Conservation (phyloP, 2,113 vertebrate species). For the Alces alces region DNA sequence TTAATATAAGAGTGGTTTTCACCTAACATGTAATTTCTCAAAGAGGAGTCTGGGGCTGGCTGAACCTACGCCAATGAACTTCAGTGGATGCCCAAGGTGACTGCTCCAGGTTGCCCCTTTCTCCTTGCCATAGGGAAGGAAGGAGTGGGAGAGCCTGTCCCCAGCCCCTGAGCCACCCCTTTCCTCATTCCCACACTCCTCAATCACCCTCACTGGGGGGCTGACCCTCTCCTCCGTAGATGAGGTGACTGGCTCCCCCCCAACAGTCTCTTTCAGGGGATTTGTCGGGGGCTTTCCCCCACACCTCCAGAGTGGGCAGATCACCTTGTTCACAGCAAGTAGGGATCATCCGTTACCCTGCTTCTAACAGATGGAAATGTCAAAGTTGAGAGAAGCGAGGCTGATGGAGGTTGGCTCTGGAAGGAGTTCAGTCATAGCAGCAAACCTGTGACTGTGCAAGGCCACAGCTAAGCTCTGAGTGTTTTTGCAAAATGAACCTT, state of each 20-base stretch:
- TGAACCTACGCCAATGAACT: neutral
- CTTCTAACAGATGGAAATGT: neutral
- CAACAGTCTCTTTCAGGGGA: neutral
- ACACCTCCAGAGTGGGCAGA: neutral
- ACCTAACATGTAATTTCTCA: neutral
- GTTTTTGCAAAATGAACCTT: neutral
- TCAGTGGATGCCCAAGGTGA: neutral
- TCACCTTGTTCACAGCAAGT: neutral
- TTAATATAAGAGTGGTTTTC: neutral
- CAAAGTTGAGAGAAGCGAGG: too few species aligned
- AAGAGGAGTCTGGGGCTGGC: neutral
- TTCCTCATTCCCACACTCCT: neutral
- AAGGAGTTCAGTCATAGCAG: neutral
- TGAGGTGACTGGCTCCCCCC: fast-evolving
- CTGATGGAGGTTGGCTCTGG: neutral
- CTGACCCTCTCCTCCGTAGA: neutral
- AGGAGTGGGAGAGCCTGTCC: neutral
- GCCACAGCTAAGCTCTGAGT: neutral
- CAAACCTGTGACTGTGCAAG: fast-evolving
- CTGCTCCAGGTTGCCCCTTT: neutral
- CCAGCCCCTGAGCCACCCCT: neutral
- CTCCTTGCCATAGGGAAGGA: neutral
- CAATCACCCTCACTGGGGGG: neutral
- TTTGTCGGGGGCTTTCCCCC: fast-evolving
- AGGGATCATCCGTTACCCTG: neutral